A percentile compares a stretch with the other conserved stretches of the same genome.
Evolutionary conservation across 2,888 invertebrate species (phyloP).

Genomic region (Anoplius nigerrimus): DNA sequence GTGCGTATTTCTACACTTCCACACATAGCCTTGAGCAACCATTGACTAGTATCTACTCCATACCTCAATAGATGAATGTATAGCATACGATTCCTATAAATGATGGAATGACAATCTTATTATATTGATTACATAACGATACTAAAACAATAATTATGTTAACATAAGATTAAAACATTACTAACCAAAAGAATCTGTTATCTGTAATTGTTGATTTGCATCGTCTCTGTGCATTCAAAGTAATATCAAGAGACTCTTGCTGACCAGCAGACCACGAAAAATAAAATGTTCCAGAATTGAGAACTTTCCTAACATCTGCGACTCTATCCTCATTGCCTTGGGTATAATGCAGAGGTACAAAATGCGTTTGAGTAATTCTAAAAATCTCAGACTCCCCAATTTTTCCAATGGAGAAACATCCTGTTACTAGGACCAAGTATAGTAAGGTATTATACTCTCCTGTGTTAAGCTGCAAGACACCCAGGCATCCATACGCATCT

Average conservation of each 20-base stretch:
- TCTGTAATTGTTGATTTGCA: slow-evolving; percentile 89
- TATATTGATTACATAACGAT: not conserved
- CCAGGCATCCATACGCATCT: slow-evolving; percentile 97
- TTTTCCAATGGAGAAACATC: slow-evolving; percentile 97
- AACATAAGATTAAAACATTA: slow-evolving; percentile 8
- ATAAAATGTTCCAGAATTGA: slow-evolving; percentile 99
- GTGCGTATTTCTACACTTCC: slow-evolving; percentile 98
- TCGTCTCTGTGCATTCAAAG: slow-evolving; percentile 93
- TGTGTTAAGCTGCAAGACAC: slow-evolving; percentile 91
- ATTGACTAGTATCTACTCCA: slow-evolving; percentile 91
- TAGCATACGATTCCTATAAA: slow-evolving; percentile 90
- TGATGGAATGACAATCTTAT: slow-evolving; percentile 9
- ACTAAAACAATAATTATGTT: not conserved
- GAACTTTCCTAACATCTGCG: slow-evolving; percentile 85
- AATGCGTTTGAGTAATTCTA: slow-evolving; percentile 93
- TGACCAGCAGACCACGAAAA: slow-evolving; percentile 87
- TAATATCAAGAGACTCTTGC: slow-evolving; percentile 87
- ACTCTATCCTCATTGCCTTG: slow-evolving; percentile 79
- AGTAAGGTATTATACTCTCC: slow-evolving; percentile 86
- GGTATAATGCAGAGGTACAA: slow-evolving; percentile 89
- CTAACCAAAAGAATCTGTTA: slow-evolving; percentile 96
- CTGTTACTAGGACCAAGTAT: slow-evolving; percentile 94
- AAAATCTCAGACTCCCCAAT: slow-evolving; percentile 96
- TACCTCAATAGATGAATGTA: slow-evolving; percentile 94
- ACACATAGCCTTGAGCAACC: slow-evolving; percentile 97